phyloP scores from a whole-genome alignment of 2,888 invertebrate genomes.

The Melanotus villosus region DNA sequence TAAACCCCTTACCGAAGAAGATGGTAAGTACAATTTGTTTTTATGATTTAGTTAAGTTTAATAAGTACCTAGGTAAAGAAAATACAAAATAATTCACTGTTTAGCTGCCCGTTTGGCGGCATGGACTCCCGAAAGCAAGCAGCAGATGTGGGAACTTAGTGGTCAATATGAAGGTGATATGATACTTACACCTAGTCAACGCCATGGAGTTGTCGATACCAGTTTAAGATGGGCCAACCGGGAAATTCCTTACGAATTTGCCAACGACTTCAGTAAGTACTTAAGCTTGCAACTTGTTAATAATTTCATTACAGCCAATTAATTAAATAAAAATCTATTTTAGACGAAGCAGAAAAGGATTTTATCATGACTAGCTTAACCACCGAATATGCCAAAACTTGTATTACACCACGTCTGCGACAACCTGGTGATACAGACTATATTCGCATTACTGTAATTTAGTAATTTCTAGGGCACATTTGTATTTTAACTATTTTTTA shows the following conservation, averaged over 20 bases:
- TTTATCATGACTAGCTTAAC: constrained; percentile 1
- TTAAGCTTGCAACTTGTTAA: neutral
- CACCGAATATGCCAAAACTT: constrained; percentile 17
- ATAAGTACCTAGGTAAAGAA: too few relatives aligned
- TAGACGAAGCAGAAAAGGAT: constrained; percentile 10
- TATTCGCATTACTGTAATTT: constrained; percentile 31
- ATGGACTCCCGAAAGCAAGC: too few relatives aligned
- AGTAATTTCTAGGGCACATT: neutral
- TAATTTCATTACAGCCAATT: too few relatives aligned
- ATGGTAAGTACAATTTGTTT: neutral
- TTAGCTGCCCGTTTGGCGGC: too few relatives aligned
- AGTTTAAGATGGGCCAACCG: constrained; percentile 15
- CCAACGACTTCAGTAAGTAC: constrained; percentile 13
- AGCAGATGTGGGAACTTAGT: too few relatives aligned
- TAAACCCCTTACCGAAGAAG: neutral
- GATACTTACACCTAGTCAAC: constrained; percentile 18
- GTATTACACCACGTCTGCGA: constrained; percentile 16
- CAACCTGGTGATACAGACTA: constrained; percentile 11
- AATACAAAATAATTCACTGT: too few relatives aligned
- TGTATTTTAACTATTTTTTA: neutral
- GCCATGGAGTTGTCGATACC: constrained; percentile 23
- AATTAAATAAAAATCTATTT: too few relatives aligned
- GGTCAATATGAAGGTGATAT: constrained; percentile 41
- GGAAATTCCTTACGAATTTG: constrained; percentile 26
- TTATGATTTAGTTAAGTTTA: neutral